Evolutionary conservation across 1,140 invertebrate genomes (phyloP).

Genomic region (Lycorma delicatula): DNA sequence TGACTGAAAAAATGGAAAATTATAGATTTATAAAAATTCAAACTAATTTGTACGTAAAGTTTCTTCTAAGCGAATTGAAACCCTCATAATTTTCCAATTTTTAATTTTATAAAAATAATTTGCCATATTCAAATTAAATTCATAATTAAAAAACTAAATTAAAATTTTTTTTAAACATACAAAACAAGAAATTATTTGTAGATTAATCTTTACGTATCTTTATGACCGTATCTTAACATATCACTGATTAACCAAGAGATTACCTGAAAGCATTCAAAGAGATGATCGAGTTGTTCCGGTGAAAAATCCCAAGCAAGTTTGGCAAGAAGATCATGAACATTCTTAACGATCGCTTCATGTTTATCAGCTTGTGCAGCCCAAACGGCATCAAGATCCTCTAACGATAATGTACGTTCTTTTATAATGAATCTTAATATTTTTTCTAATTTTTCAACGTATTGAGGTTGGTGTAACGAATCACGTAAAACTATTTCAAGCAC

Average conservation of each 20-base stretch:
- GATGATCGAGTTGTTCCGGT: conserved; percentile 91
- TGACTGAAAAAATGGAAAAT: conserved; percentile 51
- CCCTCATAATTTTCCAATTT: too few relatives aligned
- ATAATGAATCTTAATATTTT: conserved; percentile 96
- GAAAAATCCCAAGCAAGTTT: conserved; percentile 98
- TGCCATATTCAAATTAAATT: neutral
- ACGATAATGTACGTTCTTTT: conserved; percentile 84
- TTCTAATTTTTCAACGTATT: conserved; percentile 96
- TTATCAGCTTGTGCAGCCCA: conserved; percentile 94
- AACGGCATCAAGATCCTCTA: conserved; percentile 86
- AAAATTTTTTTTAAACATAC: too few relatives aligned
- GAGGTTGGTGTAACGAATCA: conserved; percentile 93
- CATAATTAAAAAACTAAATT: too few relatives aligned
- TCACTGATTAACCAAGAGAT: too few relatives aligned
- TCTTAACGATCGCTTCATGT: conserved; percentile 93
- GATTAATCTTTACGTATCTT: too few relatives aligned
- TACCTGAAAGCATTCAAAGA: conserved; percentile 96
- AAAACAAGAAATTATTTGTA: too few relatives aligned
- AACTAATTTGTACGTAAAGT: too few relatives aligned
- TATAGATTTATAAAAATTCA: too few relatives aligned
- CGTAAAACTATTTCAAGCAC: conserved; percentile 91
- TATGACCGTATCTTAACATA: too few relatives aligned
- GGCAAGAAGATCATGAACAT: conserved; percentile 91
- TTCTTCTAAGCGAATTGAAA: too few relatives aligned
- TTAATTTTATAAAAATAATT: too few relatives aligned